phyloP scores from a whole-genome alignment of 2,113 vertebrate species.

The Strix aluco region DNA sequence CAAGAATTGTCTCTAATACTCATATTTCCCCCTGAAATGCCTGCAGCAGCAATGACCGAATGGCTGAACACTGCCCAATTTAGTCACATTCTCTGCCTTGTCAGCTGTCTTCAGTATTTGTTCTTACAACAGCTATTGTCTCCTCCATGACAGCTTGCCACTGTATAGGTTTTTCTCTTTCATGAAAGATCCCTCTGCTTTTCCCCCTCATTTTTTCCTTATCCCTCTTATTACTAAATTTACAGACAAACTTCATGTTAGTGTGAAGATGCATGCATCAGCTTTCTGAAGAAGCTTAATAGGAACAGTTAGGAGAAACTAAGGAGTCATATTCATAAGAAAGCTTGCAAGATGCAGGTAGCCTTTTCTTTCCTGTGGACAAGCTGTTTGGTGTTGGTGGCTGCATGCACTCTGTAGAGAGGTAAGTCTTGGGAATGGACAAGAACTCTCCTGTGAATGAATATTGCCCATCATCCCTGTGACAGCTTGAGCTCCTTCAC shows the following conservation, averaged over 20 bases:
- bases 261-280: not conserved
- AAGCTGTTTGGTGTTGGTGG: not conserved
- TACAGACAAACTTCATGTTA: not conserved
- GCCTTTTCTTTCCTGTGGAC: not conserved
- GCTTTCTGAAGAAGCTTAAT: not conserved
- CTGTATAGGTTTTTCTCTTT: not conserved
- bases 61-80: not conserved
- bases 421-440: not conserved
- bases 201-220: not conserved
- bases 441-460: not conserved
- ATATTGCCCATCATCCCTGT: not conserved
- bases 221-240: not conserved
- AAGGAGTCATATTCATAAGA: not conserved
- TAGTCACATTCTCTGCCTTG: not conserved
- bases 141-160: not conserved
- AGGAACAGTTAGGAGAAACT: not conserved
- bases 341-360: not conserved
- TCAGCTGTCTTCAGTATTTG: not conserved
- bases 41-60: not conserved
- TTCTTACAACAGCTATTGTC: not conserved
- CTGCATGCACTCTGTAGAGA: not conserved
- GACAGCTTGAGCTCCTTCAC: not conserved
- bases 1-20: not conserved
- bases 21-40: not conserved
- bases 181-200: not conserved